Evolutionary conservation across 2,888 invertebrate genomes (phyloP).

Genomic region (Maniola hyperantus): DNA sequence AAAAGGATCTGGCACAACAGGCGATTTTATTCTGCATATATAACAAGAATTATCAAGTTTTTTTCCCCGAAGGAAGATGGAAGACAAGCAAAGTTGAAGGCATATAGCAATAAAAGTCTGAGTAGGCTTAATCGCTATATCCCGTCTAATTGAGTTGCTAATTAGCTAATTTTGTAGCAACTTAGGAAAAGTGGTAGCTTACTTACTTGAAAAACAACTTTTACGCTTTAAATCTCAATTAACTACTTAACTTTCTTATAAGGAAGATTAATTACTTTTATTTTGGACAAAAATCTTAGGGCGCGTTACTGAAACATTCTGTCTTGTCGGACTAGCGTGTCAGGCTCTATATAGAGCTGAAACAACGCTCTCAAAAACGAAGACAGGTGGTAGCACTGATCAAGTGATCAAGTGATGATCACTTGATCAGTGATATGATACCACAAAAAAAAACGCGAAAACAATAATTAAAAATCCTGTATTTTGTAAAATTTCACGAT

Average conservation of each 20-base stretch:
- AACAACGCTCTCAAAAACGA: no score
- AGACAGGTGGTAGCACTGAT: no score
- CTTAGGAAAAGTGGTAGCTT: constrained; percentile 1
- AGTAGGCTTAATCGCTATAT: constrained; percentile 4
- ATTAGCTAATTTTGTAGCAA: constrained; percentile 7
- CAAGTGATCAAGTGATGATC: no score
- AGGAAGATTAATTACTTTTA: neutral
- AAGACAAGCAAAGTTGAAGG: neutral
- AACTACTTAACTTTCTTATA: neutral
- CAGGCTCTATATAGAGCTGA: no score
- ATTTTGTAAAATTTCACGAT: no score
- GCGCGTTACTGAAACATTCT: no score
- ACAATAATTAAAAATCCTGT: no score
- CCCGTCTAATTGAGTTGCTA: constrained; percentile 1
- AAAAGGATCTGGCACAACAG: no score
- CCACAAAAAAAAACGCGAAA: no score
- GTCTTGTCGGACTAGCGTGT: no score
- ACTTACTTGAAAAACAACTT: constrained; percentile 6
- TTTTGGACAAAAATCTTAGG: neutral
- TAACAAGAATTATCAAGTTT: neutral
- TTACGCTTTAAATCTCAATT: constrained; percentile 17
- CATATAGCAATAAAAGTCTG: neutral
- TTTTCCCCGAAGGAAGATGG: neutral
- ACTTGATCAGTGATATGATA: no score
- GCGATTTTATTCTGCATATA: neutral